These are phyloP conservation scores for Gobius niger DNA, from an alignment of 2,113 vertebrate species.

Conservation along the genomic window DNA sequence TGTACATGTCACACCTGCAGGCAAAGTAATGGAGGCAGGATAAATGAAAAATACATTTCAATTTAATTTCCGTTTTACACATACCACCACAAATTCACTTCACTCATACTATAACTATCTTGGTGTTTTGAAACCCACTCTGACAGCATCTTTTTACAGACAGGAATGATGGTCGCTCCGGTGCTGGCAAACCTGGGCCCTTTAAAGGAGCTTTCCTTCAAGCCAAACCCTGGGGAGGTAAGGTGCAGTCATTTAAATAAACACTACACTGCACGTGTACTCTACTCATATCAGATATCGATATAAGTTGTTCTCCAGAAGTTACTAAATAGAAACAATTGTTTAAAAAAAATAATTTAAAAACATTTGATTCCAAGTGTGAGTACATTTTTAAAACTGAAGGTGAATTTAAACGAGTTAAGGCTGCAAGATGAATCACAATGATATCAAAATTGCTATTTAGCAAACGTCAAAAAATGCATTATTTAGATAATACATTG, in stretches of 20 bases:
- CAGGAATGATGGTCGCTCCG: conserved; percentile 81
- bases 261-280: no score
- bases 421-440: no score
- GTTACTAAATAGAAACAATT: no score
- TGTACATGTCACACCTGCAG: background rate
- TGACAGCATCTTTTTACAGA: conserved; percentile 45
- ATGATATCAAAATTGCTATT: no score
- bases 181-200: conserved; percentile 86
- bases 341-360: no score
- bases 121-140: background rate
- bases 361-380: no score
- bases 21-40: background rate
- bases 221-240: conserved; percentile 87
- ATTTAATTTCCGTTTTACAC: background rate
- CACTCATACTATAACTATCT: background rate
- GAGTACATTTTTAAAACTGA: no score
- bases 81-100: background rate
- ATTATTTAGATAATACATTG: no score
- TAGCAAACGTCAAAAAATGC: no score
- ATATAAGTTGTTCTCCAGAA: no score
- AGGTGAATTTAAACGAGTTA: no score
- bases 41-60: background rate
- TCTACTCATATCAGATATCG: no score
- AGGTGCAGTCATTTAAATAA: background rate
- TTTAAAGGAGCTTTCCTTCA: conserved; percentile 79